These are phyloP conservation scores for Acanthosepion lycidas DNA, from an alignment of 2,888 invertebrate genomes.

Conservation along the genomic window DNA sequence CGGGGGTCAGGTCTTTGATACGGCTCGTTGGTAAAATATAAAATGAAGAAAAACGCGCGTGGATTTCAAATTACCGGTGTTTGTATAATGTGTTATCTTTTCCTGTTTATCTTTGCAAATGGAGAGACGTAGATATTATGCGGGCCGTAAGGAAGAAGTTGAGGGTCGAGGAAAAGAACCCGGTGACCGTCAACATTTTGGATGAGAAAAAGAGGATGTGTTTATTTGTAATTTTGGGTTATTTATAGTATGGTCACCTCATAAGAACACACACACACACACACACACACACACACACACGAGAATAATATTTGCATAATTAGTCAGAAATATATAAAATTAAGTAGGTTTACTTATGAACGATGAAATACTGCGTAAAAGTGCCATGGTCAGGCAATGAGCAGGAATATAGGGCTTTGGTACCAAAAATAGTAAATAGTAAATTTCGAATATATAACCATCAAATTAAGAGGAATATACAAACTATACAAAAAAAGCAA, in stretches of 20 bases:
- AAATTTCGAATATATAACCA: too few species aligned
- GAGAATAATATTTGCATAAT: too few species aligned
- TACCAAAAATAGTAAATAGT: too few species aligned
- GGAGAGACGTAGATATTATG: not conserved
- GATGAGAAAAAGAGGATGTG: not conserved
- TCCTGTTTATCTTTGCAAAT: not conserved
- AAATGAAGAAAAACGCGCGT: not conserved
- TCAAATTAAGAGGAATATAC: too few species aligned
- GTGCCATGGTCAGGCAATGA: too few species aligned
- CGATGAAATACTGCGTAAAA: too few species aligned
- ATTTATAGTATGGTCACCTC: not conserved
- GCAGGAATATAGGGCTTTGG: too few species aligned
- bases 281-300: not conserved
- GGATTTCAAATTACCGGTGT: not conserved
- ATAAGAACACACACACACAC: not conserved
- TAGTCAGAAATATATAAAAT: too few species aligned
- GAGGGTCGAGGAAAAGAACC: not conserved
- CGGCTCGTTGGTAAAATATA: slow-evolving; percentile 33
- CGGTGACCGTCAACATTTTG: not conserved
- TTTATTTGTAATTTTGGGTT: not conserved
- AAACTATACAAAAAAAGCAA: too few species aligned
- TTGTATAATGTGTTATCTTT: slow-evolving; percentile 33
- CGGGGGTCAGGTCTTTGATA: not conserved
- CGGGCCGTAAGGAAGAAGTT: not conserved
- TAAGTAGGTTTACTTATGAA: too few species aligned